A percentile compares a stretch with the other conserved stretches of the same genome.
phyloP scores from a whole-genome alignment of 1,140 invertebrate species.

The Aphaenogaster rudis region DNA sequence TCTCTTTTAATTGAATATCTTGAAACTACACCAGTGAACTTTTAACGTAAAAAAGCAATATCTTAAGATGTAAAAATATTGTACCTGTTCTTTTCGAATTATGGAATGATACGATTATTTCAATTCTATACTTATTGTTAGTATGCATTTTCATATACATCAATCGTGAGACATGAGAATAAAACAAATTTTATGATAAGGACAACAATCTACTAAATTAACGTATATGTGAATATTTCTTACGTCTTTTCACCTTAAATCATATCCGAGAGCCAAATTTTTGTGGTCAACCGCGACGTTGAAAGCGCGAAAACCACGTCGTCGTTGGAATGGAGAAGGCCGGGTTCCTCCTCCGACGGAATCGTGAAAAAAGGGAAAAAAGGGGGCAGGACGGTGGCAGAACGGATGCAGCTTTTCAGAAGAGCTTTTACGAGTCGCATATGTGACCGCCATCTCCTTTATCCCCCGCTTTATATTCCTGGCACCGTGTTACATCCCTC shows the following conservation, averaged over 20 bases:
- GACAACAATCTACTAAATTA: not conserved
- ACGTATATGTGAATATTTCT: not conserved
- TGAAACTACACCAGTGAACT: not conserved
- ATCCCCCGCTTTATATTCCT: slow-evolving; percentile 83
- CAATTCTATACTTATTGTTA: not conserved
- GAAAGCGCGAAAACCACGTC: slow-evolving; percentile 30
- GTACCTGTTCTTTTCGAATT: not conserved
- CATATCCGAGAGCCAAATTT: not conserved
- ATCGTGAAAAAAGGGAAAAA: slow-evolving; percentile 26
- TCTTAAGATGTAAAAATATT: not conserved
- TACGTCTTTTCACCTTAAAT: not conserved
- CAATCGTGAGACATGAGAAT: not conserved
- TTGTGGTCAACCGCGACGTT: slow-evolving; percentile 15
- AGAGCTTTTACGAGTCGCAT: slow-evolving; percentile 82
- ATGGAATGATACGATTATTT: not conserved
- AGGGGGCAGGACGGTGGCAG: slow-evolving; percentile 40
- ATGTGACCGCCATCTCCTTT: slow-evolving; percentile 80
- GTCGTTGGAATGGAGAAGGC: slow-evolving; percentile 67
- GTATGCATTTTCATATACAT: not conserved
- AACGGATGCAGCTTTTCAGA: slow-evolving; percentile 77
- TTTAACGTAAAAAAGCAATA: not conserved
- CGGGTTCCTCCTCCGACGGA: slow-evolving; percentile 38
- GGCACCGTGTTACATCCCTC: slow-evolving; percentile 74
- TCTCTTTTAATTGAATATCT: not conserved
- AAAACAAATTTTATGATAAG: not conserved